These are phyloP conservation scores for Elaphurus davidianus DNA, from an alignment of 2,113 vertebrate species.

Conservation along the genomic window DNA sequence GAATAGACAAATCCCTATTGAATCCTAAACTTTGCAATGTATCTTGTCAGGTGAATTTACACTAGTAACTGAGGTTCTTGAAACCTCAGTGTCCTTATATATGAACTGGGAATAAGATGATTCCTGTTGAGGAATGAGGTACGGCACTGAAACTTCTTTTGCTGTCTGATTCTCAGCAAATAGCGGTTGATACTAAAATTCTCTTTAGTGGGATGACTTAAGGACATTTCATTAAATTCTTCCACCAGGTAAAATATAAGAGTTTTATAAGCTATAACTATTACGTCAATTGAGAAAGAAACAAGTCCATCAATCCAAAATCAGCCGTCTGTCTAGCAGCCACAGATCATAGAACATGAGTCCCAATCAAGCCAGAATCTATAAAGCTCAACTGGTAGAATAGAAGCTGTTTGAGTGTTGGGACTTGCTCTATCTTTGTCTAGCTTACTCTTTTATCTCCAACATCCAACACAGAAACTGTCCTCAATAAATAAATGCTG, in stretches of 20 bases:
- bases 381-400: not conserved
- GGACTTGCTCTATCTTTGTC: not conserved
- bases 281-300: not conserved
- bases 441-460: not conserved
- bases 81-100: not conserved
- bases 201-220: not conserved
- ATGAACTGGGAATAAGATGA: not conserved
- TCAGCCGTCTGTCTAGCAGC: not conserved
- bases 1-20: not conserved
- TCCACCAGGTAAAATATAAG: not conserved
- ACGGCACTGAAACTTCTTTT: not conserved
- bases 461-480: not conserved
- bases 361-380: not conserved
- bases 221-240: not conserved
- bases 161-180: not conserved
- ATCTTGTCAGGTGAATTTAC: not conserved
- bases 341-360: not conserved
- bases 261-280: not conserved
- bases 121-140: not conserved
- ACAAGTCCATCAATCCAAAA: not conserved
- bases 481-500: not conserved
- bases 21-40: not conserved
- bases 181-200: not conserved
- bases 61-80: not conserved
- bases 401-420: not conserved